Evolutionary conservation across 2,113 vertebrate species (phyloP), one percentile per base, ranked within the genome.

Genomic region (Ranitomeya variabilis): DNA sequence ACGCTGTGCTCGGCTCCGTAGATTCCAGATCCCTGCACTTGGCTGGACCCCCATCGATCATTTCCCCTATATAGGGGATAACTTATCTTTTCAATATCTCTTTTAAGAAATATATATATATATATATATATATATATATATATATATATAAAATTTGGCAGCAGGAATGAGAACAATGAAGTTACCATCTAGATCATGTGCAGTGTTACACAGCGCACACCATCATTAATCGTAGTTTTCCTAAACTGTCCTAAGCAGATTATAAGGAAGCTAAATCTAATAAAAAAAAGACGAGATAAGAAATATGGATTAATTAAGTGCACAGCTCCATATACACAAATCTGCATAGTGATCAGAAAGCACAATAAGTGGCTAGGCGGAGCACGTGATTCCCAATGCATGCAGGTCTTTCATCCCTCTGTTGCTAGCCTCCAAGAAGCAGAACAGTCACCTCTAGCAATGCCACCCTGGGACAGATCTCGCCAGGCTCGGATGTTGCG

Each of bases 371-470:
- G 51, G 78, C 14, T 26, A 60, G 4, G 54, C 84, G 13, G n/a
- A 71, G 55, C 55, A 26, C 8, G 31, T 81, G 23, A 60, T 81
- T 62, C 62, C 31, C 13, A 60, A 81, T 81, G 79, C 23, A 81
- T 62, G 55, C n/a, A 60, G 57, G 79, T 81, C 79, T 81, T 81
- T 81, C 45, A 59, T 57, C 57, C n/a, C 55, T 16, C 79, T 81
- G 55, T 81, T 81, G 79, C 79, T 81, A 81, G 55, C 79, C 57
- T 81, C 26, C 26, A 31, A 62, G 23, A 81, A 60, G 55, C 79
- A 80, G 78, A 81, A 59, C 79, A 81, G 23, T 31, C 79, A 31
- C 55, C 79, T 81, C 55, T 37, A 81, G 59, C 79, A 59, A 81
- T 81, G 79, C 23, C 79, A 52, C 73, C 73, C 37, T 21, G 73